A percentile compares a stretch with the other conserved stretches of the same genome.
Evolutionary conservation across 2,888 invertebrate species (phyloP).

Genomic region (Gasteruption jaculator): DNA sequence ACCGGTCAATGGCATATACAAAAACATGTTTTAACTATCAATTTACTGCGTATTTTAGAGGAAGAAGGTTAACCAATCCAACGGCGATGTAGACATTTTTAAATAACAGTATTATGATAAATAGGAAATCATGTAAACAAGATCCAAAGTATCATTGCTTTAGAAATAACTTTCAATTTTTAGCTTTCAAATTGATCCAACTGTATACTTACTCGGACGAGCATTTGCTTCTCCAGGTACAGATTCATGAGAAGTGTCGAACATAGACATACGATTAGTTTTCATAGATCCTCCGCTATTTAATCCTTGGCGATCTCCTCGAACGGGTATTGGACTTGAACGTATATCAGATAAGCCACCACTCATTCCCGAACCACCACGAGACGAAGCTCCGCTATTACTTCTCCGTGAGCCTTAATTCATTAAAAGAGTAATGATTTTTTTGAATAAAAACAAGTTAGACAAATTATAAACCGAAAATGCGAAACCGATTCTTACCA

Average conservation of each 20-base stretch:
- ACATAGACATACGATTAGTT: slow-evolving; percentile 26
- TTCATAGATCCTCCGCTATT: slow-evolving; percentile 28
- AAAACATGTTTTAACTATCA: no score
- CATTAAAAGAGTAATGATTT: slow-evolving; percentile 5
- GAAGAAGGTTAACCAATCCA: no score
- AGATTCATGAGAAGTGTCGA: slow-evolving; percentile 34
- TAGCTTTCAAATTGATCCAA: no score
- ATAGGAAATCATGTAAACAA: no score
- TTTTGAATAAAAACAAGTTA: slow-evolving; percentile 5
- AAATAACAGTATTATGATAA: no score
- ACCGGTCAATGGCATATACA: no score
- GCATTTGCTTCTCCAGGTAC: slow-evolving; percentile 26
- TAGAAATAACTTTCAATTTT: no score
- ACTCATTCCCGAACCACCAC: slow-evolving; percentile 57
- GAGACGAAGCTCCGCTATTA: slow-evolving; percentile 57
- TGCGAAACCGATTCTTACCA: slow-evolving; percentile 42
- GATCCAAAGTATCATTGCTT: no score
- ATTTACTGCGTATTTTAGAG: no score
- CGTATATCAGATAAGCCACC: slow-evolving; percentile 52
- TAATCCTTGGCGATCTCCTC: slow-evolving; percentile 32
- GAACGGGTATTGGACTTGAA: slow-evolving; percentile 37
- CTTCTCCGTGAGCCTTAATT: slow-evolving; percentile 54
- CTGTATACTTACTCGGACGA: slow-evolving; percentile 25
- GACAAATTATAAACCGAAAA: slow-evolving; percentile 6
- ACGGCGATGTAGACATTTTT: no score